A percentile compares a stretch with the other conserved stretches of the same genome.
These are phyloP conservation scores for Eupithecia subfuscata DNA, from an alignment of 2,888 invertebrate genomes.

Conservation along the genomic window DNA sequence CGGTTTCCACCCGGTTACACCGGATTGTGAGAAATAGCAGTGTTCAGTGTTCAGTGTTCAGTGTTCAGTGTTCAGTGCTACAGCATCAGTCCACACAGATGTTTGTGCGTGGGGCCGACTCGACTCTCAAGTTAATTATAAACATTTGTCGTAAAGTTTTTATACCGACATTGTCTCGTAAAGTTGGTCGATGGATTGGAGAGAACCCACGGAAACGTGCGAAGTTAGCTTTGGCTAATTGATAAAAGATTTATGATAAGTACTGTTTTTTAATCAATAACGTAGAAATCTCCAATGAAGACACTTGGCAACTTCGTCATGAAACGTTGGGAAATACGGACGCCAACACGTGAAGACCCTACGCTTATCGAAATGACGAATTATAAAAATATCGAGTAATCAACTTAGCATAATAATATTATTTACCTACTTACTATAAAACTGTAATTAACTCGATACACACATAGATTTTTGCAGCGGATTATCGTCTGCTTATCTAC, in stretches of 20 bases:
- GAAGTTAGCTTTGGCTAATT: neutral
- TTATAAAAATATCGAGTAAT: neutral
- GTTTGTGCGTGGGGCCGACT: neutral
- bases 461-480: constrained; percentile 5
- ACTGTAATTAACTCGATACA: neutral
- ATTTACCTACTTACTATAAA: neutral
- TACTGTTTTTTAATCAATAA: neutral
- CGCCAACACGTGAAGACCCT: neutral
- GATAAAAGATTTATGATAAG: neutral
- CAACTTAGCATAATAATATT: neutral
- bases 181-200: neutral
- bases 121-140: constrained; percentile 1
- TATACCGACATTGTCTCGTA: neutral
- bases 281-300: neutral
- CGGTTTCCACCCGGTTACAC: constrained; percentile 1
- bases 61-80: neutral
- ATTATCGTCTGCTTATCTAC: constrained; percentile 1
- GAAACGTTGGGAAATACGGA: neutral
- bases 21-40: neutral
- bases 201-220: neutral
- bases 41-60: neutral
- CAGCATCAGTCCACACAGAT: neutral
- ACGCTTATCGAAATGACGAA: neutral
- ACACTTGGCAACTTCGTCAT: neutral
- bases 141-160: constrained; percentile 3